Evolutionary conservation across 2,113 vertebrate genomes (phyloP).

Genomic region (Labeo catla): DNA sequence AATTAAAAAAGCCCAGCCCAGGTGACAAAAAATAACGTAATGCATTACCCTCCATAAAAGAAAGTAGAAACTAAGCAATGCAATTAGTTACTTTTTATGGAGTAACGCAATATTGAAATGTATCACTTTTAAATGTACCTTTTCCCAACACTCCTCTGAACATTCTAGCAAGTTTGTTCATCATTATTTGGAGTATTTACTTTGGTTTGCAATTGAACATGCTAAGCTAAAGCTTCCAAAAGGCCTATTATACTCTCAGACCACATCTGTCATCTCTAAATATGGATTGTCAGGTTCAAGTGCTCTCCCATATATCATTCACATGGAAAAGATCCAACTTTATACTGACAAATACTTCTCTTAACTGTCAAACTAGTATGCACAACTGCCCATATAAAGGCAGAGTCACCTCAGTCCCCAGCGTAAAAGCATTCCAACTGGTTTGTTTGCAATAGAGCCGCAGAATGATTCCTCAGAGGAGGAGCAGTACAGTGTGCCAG

Average conservation of each 20-base stretch:
- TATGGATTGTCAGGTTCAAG: background rate
- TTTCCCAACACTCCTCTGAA: background rate
- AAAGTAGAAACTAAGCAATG: no score
- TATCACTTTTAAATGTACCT: background rate
- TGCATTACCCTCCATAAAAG: background rate
- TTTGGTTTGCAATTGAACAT: background rate
- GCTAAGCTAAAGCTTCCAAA: background rate
- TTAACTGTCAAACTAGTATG: slow-evolving; percentile 18
- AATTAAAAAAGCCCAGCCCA: no score
- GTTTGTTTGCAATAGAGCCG: slow-evolving; percentile 22
- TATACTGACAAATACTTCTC: background rate
- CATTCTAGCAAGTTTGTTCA: background rate
- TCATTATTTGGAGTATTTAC: background rate
- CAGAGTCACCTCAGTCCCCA: slow-evolving; percentile 12
- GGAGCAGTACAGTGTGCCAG: slow-evolving; percentile 28
- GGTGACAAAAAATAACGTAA: no score
- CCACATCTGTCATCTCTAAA: background rate
- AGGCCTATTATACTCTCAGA: background rate
- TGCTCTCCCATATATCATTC: background rate
- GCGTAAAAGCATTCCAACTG: slow-evolving; percentile 23
- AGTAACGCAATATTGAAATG: background rate
- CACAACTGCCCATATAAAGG: background rate
- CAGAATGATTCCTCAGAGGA: slow-evolving; percentile 30
- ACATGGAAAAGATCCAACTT: background rate
- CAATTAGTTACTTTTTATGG: no score